Conservation (phyloP, 2,113 vertebrate species). For the Ceratotherium simum region DNA sequence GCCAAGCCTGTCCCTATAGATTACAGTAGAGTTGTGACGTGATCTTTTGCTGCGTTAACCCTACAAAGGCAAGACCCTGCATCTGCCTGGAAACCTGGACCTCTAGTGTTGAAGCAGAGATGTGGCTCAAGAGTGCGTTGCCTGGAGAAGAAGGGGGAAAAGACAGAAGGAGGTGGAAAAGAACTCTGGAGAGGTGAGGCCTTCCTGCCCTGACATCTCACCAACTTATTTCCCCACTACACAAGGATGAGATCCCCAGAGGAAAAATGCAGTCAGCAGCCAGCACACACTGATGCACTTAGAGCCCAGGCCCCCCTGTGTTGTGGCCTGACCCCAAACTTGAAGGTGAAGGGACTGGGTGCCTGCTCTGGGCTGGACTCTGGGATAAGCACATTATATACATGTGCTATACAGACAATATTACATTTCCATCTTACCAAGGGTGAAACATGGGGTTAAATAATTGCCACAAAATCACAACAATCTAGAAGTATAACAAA, state of each 20-base stretch:
- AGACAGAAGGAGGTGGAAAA: no score
- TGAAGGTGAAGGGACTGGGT: not conserved
- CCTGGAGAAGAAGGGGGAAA: not conserved
- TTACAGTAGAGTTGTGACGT: not conserved
- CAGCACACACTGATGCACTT: not conserved
- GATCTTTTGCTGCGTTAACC: not conserved
- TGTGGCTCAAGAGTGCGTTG: not conserved
- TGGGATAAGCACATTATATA: not conserved
- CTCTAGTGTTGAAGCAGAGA: not conserved
- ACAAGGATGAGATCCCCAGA: not conserved
- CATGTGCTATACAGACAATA: not conserved
- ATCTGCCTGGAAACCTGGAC: not conserved
- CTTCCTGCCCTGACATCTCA: not conserved
- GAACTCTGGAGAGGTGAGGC: not conserved
- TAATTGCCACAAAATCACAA: not conserved
- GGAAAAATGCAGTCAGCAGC: not conserved
- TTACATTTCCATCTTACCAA: not conserved
- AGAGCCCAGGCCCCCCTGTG: not conserved
- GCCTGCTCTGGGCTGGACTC: not conserved
- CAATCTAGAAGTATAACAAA: no score
- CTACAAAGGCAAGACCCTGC: not conserved
- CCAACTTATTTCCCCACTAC: not conserved
- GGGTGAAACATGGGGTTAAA: not conserved
- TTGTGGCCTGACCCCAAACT: not conserved
- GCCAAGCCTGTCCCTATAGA: not conserved